These are phyloP conservation scores for Zeus faber DNA, from an alignment of 2,113 vertebrate species.

Conservation along the genomic window DNA sequence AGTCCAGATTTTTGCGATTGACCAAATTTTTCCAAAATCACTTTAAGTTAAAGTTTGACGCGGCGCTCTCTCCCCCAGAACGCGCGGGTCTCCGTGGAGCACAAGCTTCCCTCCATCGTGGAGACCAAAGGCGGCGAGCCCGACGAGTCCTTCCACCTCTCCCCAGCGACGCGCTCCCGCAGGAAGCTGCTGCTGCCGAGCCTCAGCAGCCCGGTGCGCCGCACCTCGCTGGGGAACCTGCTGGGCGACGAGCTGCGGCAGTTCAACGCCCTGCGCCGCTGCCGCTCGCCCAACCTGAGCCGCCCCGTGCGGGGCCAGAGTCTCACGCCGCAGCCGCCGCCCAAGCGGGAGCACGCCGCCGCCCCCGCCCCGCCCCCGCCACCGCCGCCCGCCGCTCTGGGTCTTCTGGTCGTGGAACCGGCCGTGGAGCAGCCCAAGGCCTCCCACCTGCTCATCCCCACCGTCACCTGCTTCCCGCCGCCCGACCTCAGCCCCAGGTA, in stretches of 20 bases:
- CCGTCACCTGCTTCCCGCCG: not conserved
- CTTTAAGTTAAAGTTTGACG: not conserved
- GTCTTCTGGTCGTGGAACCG: conserved; percentile 76
- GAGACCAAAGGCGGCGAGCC: conserved; percentile 72
- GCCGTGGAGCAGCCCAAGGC: not conserved
- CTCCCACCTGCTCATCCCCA: not conserved
- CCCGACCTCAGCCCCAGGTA: not conserved
- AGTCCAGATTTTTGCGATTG: not conserved
- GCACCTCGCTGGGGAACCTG: conserved; percentile 84
- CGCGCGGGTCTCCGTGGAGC: conserved; percentile 66
- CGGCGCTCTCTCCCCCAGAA: conserved; percentile 50
- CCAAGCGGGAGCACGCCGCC: conserved; percentile 51
- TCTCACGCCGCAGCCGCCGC: conserved; percentile 65
- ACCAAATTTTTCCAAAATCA: not conserved
- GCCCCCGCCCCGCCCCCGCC: not conserved
- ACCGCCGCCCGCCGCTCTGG: conserved; percentile 40
- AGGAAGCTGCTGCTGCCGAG: conserved; percentile 82
- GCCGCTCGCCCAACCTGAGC: conserved; percentile 78
- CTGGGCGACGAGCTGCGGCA: conserved; percentile 86
- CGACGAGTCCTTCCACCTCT: conserved; percentile 74
- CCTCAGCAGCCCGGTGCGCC: conserved; percentile 77
- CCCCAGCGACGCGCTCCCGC: conserved; percentile 67
- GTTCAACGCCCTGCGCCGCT: conserved; percentile 79
- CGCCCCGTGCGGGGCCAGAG: conserved; percentile 63
- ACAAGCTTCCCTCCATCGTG: conserved; percentile 78